phyloP scores from a whole-genome alignment of 1,140 invertebrate genomes.

The Condylostylus longicornis region DNA sequence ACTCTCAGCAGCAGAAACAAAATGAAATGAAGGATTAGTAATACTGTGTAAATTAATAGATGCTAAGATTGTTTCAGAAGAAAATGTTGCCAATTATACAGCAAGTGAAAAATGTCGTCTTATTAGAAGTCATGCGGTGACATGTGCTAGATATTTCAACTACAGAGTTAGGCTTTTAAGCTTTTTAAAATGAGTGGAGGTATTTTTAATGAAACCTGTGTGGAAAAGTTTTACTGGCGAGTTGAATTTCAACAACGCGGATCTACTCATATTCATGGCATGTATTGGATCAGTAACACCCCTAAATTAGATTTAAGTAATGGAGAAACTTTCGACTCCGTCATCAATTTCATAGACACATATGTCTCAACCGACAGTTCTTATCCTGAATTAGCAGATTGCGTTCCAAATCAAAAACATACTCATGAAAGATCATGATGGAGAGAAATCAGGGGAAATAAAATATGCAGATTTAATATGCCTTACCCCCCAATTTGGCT shows the following conservation, averaged over 20 bases:
- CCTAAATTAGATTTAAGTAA: constrained; percentile 20
- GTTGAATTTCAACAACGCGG: constrained; percentile 34
- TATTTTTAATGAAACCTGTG: constrained; percentile 9
- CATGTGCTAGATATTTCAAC: constrained; percentile 6
- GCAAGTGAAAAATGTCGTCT: constrained; percentile 1
- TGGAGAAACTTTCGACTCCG: constrained; percentile 12
- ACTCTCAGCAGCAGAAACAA: constrained; percentile 14
- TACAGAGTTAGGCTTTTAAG: constrained; percentile 4
- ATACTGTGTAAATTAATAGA: constrained; percentile 11
- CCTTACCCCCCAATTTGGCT: constrained; percentile 5
- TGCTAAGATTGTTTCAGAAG: constrained; percentile 1
- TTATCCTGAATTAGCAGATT: background rate
- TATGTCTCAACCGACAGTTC: constrained; percentile 6
- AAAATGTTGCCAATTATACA: background rate
- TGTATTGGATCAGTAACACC: constrained; percentile 30
- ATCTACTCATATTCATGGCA: constrained; percentile 31
- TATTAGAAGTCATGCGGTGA: constrained; percentile 4
- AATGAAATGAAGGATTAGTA: constrained; percentile 22
- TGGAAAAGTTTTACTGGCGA: constrained; percentile 17
- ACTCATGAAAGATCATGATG: constrained; percentile 3
- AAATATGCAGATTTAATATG: constrained; percentile 5
- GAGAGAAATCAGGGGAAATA: constrained; percentile 1
- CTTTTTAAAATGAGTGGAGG: constrained; percentile 2
- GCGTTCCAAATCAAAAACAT: constrained; percentile 5
- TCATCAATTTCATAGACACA: constrained; percentile 11